phyloP scores from a whole-genome alignment of 2,797 vertebrate species.

The Selene dorsalis region DNA sequence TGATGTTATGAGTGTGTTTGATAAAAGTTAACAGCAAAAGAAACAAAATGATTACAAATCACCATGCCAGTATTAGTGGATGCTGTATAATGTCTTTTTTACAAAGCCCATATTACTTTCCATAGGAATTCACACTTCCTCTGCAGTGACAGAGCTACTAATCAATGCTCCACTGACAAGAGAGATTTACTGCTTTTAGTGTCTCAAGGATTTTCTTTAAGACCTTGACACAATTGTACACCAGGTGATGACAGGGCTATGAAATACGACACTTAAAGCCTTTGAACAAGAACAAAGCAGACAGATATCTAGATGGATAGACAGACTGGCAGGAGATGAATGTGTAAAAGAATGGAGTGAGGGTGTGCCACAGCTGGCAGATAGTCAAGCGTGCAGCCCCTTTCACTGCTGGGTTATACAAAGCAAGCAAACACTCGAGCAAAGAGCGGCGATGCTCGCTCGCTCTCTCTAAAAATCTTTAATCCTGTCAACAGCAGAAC shows the following conservation, averaged over 20 bases:
- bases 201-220: constrained; percentile 60
- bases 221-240: constrained; percentile 45
- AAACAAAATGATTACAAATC: not conserved
- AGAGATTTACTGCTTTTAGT: constrained; percentile 50
- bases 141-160: constrained; percentile 26
- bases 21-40: not conserved
- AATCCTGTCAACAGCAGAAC: constrained; percentile 81
- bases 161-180: constrained; percentile 46
- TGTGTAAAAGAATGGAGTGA: constrained; percentile 53
- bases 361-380: constrained; percentile 66
- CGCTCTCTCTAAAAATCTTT: constrained; percentile 73
- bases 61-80: not conserved
- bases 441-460: constrained; percentile 37
- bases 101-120: constrained; percentile 1
- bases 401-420: constrained; percentile 65
- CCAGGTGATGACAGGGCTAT: constrained; percentile 47
- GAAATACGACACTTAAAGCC: constrained; percentile 32
- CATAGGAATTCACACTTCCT: not conserved
- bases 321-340: constrained; percentile 59
- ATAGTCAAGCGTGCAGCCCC: constrained; percentile 63
- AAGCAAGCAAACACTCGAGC: constrained; percentile 70
- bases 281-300: constrained; percentile 46
- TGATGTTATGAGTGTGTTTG: not conserved
- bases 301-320: constrained; percentile 45
- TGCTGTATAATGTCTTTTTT: not conserved